Percentiles rank a stretch among this genome's conserved stretches.
Evolutionary conservation across 2,113 vertebrate species (phyloP).

Genomic region (Bubo scandiacus): DNA sequence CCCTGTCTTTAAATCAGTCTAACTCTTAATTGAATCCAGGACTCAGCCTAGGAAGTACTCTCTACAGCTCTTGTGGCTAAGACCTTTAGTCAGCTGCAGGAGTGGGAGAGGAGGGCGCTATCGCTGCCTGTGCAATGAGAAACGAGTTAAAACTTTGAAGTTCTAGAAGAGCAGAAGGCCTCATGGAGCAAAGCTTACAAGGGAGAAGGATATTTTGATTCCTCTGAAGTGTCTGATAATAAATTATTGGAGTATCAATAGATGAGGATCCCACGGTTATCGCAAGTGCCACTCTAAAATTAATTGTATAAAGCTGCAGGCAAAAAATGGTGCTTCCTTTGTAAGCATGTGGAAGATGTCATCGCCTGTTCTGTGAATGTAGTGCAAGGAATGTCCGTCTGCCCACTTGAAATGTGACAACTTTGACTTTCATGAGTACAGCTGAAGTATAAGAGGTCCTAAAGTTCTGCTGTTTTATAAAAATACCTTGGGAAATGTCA

Average conservation of each 20-base stretch:
- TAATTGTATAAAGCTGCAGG: neutral
- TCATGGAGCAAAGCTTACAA: neutral
- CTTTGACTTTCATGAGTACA: neutral
- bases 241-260: slow-evolving; percentile 24
- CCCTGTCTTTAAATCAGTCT: slow-evolving; percentile 34
- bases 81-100: neutral
- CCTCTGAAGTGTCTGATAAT: slow-evolving; percentile 34
- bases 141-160: neutral
- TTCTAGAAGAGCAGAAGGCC: neutral
- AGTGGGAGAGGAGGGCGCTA: neutral
- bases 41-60: neutral
- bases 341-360: neutral
- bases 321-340: neutral
- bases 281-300: slow-evolving; percentile 5
- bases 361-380: neutral
- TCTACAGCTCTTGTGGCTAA: neutral
- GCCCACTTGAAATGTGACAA: neutral
- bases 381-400: neutral
- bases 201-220: slow-evolving; percentile 42
- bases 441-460: neutral
- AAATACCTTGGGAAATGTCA: neutral
- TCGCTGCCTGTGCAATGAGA: neutral
- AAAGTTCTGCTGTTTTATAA: neutral
- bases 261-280: slow-evolving; percentile 36
- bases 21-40: slow-evolving; percentile 12